Base-by-base conservation (phyloP, 2,888 invertebrate genomes). In the Myathropa florea region DNA sequence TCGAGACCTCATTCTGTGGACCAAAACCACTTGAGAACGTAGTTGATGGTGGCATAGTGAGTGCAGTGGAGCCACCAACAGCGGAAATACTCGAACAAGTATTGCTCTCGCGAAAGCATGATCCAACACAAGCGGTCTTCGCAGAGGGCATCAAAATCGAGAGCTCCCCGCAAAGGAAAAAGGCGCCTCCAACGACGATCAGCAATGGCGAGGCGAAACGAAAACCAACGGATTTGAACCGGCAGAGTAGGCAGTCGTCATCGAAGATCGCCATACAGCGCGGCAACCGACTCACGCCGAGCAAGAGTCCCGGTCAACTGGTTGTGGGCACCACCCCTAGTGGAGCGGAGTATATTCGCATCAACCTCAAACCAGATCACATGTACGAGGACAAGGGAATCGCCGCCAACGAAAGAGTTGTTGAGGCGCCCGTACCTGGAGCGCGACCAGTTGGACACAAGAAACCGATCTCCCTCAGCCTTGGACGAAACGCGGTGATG, bases 1-100 rank as follows among this genome's bases (percentile, higher is more conserved):
- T 97, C 80, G 97, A 97, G 93, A 98, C 97, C 0, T 97, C 97
- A 0, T 98, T 98, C 92, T 97, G 97, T 92, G 97, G 97, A 0
- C 96, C 95, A 67, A 97, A 97, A 90, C 96, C 97, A 0, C 93
- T 95, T 83, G 91, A 94, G 93, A 65, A 93, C 93, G 89, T 93
- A 91, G 92, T 93, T 1, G 94, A 93, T 65, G 94, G 92, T 3
- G 93, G 93, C 57, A 93, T 93, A 84, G 93, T 93, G 85, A 93
- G 93, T 63, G 91, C 93, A 23, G 92, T 93, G 26, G 94, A 94
- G 87, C 92, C 93, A 21, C 93, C 93, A 0, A 93, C 93, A 80
- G 94, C 94, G 3, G 94, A 94, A 88, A 93, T 94, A 71, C 91
- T 94, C 33, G 94, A 94, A 88, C 94, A 94, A 89, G 93, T 94